Evolutionary conservation across 2,888 invertebrate species (phyloP), one percentile per base, ranked within the genome.

Genomic region (Drosophila mayaguana): DNA sequence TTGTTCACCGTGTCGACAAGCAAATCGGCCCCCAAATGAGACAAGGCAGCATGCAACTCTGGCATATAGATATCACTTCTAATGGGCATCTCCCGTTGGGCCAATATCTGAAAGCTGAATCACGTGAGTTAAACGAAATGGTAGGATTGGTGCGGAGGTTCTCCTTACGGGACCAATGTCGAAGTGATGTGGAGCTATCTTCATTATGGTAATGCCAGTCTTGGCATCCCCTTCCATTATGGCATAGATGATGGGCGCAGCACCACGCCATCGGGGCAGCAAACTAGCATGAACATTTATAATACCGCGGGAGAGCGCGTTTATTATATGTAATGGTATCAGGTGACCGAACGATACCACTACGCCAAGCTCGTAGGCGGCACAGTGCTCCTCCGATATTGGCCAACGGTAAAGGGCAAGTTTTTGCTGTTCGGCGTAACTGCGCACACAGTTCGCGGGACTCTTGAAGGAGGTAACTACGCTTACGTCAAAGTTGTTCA

Each of bases 301-400:
- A 94, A 98, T 97, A 32, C 98, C 98, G 86, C 97, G 97, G 64
- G 96, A 96, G 93, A 98, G 98, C 67, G 95, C 94, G 11, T 95
- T 93, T 36, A 99, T 96, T 0, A 98, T 92, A 60, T 94, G 91
- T 75, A 94, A 93, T 43, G 97, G 97, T 86, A 99, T 97, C 71
- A 99, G 93, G 91, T 97, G 96, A 0, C 99, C 98, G 94, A 99
- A 99, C 0, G 98, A 98, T 2, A 97, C 98, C 34, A 99, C 97
- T 55, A 98, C 93, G 6, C 98, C 98, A 69, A 98, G 93, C 91
- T 98, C 96, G 93, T 96, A 98, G 16, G 92, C 36, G 2, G 69
- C 90, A 57, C 93, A 84, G 11, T 90, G 77, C 43, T 92, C 77
- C 32, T 92, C 78, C 34, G 93, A 80, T 56, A 94, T 91, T 3